Percentiles rank a stretch among this genome's conserved stretches.
Conservation (phyloP, 2,797 vertebrate species). For the Bovichtus variegatus region DNA sequence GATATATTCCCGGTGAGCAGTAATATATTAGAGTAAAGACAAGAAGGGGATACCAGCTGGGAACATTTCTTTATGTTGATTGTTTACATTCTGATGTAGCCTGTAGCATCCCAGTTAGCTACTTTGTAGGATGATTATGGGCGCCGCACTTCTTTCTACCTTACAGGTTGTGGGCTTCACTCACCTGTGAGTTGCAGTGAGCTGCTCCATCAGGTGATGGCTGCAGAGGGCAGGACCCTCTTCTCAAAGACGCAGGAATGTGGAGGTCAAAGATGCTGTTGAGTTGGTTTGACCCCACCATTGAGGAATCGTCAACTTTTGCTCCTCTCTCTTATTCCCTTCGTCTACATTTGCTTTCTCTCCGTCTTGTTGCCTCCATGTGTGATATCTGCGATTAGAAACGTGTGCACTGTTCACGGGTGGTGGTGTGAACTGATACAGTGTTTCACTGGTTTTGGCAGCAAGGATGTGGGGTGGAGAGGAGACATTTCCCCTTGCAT, state of each 20-base stretch:
- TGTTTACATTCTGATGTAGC: background rate
- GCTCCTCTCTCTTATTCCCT: background rate
- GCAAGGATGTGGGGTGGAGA: constrained; percentile 17
- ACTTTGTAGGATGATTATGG: background rate
- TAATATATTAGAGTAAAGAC: background rate
- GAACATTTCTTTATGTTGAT: background rate
- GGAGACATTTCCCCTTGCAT: constrained; percentile 33
- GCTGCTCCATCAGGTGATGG: constrained; percentile 34
- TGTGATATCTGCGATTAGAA: constrained; percentile 42
- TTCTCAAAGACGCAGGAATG: constrained; percentile 33
- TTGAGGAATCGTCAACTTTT: constrained; percentile 13
- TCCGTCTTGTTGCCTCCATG: background rate
- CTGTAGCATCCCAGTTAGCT: background rate
- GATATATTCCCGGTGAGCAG: background rate
- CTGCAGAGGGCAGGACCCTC: background rate
- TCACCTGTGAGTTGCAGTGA: constrained; percentile 45
- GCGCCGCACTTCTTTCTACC: too few species aligned
- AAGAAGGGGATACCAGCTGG: too few species aligned
- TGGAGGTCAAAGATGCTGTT: constrained; percentile 27
- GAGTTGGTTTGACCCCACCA: constrained; percentile 27
- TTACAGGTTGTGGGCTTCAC: background rate
- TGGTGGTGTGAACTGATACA: constrained; percentile 37
- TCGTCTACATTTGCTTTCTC: background rate
- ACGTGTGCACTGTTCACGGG: constrained; percentile 26
- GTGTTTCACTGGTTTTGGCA: constrained; percentile 22